Evolutionary conservation across 2,888 invertebrate genomes (phyloP), one percentile per base, ranked within the genome.

Genomic region (Endomychus coccineus): DNA sequence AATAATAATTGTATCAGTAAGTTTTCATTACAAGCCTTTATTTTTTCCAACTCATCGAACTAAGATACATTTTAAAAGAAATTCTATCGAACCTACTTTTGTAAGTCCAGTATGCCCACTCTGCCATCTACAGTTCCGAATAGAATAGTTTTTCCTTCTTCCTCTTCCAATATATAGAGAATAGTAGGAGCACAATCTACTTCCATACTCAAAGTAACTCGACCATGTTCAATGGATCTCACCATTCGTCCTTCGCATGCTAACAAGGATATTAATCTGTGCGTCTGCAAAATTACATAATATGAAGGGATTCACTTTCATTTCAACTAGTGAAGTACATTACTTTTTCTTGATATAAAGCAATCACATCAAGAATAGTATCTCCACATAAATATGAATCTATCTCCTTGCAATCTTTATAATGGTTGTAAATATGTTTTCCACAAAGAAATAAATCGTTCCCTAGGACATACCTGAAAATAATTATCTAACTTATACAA

Each of bases 61-160:
- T 19, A 19, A 19, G 7, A 7, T 19, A 19, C 7, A 7, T 19
- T 11, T 25, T 9, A 25, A 9, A 11, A 9, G 10, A 5, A 25
- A 9, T 11, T 5, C 25, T 27, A 27, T 14, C n/a, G n/a, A n/a
- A n/a, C n/a, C 23, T 62, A 75, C 77, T 68, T 69, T 54, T 73
- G 71, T 23, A 71, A 67, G 47, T 64, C 75, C 48, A 86, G 80
- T 7, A 92, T 74, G 48, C 94, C 89, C 33, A 96, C 73, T 21
- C 79, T 77, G 6, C 96, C 96, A 68, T 95, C 92, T 46, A 85
- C 80, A 24, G 91, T 78, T 2, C 92, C 95, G 47, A 94, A 79
- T 33, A 92, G 71, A 42, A 91, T 80, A 45, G 75, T 72, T 39
- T 82, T 71, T 13, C 80, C 81, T 45, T 78, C 77, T 37, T 79